Evolutionary conservation across 2,888 invertebrate genomes (phyloP), one percentile per base, ranked within the genome.

Genomic region (Drosophila anomalata): DNA sequence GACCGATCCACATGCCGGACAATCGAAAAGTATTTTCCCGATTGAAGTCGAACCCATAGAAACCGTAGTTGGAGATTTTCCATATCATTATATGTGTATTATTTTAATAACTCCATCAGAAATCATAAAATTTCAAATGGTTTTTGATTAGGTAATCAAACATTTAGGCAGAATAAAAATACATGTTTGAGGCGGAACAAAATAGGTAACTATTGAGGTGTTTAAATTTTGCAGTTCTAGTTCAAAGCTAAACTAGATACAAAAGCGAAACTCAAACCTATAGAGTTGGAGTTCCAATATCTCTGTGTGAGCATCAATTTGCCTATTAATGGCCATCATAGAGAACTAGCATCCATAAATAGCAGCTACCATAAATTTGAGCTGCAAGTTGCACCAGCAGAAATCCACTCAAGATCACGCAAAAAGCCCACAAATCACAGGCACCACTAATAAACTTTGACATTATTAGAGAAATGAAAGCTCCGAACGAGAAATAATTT

Each of bases 391-490:
- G 65, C 42, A 41, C 7, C 36, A n/a, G 48, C 52, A 31, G 29
- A 73, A 65, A 79, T 79, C 59, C 55, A 59, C 48, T 51, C 48
- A 66, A 75, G 39, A 71, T 48, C 88, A 82, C 82, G 82, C 62
- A 73, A 54, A 55, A 77, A 65, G 47, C 58, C 26, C 73, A 87
- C 88, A 82, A 82, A 87, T 82, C 82, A 82, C 77, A 56, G 9
- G 11, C 39, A 3, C 26, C 41, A 24, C 57, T 65, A 52, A 80
- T 79, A 73, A 76, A 82, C 68, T 75, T 54, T 75, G 68, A 79
- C 88, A 73, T 77, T 77, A 85, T 77, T 79, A 68, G 67, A 58
- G 24, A 76, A 85, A 77, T 71, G 67, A 69, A 56, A 60, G 57
- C 67, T 42, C 17, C 33, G 39, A 48, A 44, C 39, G 42, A 42